Percentiles rank a stretch among this genome's conserved stretches.
Evolutionary conservation across 1,140 invertebrate species (phyloP).

Genomic region (Drosophila pandora): DNA sequence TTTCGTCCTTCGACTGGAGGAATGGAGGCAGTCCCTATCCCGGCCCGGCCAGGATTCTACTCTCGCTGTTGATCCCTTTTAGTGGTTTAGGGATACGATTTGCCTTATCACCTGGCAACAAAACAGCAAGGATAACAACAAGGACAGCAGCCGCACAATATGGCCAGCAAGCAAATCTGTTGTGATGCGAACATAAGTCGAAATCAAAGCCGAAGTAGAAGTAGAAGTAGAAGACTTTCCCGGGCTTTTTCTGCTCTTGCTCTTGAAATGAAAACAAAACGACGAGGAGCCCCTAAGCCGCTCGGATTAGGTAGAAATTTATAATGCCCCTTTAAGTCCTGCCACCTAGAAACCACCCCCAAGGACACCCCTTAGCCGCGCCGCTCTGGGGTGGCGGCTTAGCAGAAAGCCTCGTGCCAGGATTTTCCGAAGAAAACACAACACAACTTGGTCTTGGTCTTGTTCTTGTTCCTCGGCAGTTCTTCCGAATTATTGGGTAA

Average conservation of each 20-base stretch:
- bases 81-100: constrained; percentile 37
- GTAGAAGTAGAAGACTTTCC: neutral
- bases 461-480: no score
- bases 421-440: constrained; percentile 13
- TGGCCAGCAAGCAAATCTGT: constrained; percentile 27
- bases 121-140: constrained; percentile 27
- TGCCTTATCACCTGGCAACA: constrained; percentile 52
- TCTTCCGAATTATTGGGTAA: neutral
- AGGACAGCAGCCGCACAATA: constrained; percentile 8
- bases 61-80: constrained; percentile 23
- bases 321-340: constrained; percentile 45
- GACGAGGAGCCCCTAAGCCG: constrained; percentile 11
- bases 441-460: neutral
- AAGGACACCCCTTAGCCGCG: no score
- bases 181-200: constrained; percentile 31
- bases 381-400: neutral
- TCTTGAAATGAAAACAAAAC: constrained; percentile 33
- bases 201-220: constrained; percentile 35
- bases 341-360: constrained; percentile 1
- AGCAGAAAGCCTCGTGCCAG: neutral
- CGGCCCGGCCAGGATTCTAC: neutral
- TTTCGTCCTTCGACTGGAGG: neutral
- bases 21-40: neutral
- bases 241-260: constrained; percentile 5
- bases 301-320: constrained; percentile 43